phyloP scores from a whole-genome alignment of 2,888 invertebrate genomes.

The Liodrosophila aerea region DNA sequence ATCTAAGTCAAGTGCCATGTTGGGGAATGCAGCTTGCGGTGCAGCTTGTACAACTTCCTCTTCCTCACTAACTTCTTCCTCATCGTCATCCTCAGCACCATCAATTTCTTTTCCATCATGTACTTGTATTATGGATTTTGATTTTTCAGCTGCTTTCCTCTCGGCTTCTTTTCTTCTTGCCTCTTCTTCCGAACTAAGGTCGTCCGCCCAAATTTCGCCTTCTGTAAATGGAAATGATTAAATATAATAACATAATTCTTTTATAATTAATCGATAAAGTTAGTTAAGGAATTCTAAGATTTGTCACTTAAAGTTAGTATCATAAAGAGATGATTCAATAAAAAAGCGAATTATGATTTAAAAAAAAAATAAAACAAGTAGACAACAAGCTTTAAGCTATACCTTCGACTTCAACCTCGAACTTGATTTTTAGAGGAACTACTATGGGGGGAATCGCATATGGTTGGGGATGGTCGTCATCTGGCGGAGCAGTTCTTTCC shows the following conservation, averaged over 20 bases:
- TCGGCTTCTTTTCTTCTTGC: conserved; percentile 30
- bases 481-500: conserved; percentile 59
- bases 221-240: conserved; percentile 36
- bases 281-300: too few species aligned
- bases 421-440: conserved; percentile 68
- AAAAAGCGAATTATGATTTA: too few species aligned
- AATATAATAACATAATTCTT: too few species aligned
- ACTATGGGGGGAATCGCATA: conserved; percentile 71
- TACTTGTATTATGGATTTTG: conserved; percentile 25
- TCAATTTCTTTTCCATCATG: conserved; percentile 23
- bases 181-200: conserved; percentile 57
- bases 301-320: too few species aligned
- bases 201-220: conserved; percentile 64
- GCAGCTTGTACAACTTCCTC: conserved; percentile 35
- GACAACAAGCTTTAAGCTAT: too few species aligned
- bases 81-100: conserved; percentile 35
- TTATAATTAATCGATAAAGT: too few species aligned
- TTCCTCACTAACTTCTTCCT: conserved; percentile 64
- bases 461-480: conserved; percentile 63
- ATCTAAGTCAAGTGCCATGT: conserved; percentile 51
- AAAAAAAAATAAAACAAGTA: too few species aligned
- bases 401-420: conserved; percentile 70
- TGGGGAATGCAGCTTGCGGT: conserved; percentile 27
- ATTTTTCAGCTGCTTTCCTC: conserved; percentile 22
- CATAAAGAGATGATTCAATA: too few species aligned